A percentile compares a stretch with the other conserved stretches of the same genome.
Evolutionary conservation across 2,113 vertebrate species (phyloP).

Genomic region (Neolamprologus falcicula): DNA sequence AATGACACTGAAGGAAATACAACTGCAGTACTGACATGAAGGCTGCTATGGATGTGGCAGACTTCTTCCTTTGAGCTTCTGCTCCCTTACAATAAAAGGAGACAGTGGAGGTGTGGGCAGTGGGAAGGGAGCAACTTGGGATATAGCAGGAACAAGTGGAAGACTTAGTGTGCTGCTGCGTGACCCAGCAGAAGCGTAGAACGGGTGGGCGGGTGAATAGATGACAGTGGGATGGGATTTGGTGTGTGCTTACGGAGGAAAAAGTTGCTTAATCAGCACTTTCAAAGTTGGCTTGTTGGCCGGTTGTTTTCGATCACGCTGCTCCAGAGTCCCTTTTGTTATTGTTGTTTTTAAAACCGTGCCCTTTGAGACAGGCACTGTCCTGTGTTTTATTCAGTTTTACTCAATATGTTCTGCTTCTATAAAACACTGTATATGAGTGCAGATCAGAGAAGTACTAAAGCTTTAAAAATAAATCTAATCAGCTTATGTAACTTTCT

Average conservation of each 20-base stretch:
- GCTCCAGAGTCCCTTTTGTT: not conserved
- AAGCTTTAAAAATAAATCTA: not conserved
- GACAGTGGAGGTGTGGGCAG: not conserved
- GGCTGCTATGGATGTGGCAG: accelerated
- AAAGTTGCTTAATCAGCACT: not conserved
- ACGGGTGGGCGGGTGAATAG: not conserved
- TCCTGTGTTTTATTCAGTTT: not conserved
- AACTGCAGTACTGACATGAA: not conserved
- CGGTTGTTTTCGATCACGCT: not conserved
- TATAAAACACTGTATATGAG: not conserved
- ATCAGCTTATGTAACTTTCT: not conserved
- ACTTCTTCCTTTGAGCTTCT: not conserved
- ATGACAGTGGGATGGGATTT: not conserved
- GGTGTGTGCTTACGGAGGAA: not conserved
- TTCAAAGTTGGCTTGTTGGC: not conserved
- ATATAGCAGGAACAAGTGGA: not conserved
- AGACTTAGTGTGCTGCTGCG: not conserved
- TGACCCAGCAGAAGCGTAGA: not conserved
- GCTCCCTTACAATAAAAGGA: not conserved
- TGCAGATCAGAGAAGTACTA: not conserved
- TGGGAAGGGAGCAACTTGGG: not conserved
- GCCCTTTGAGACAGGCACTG: not conserved
- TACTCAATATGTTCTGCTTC: not conserved
- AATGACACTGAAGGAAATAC: not conserved
- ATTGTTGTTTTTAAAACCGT: not conserved